These are phyloP conservation scores for Rhimphoctona megacephalus DNA, from an alignment of 2,888 invertebrate genomes.

Conservation along the genomic window DNA sequence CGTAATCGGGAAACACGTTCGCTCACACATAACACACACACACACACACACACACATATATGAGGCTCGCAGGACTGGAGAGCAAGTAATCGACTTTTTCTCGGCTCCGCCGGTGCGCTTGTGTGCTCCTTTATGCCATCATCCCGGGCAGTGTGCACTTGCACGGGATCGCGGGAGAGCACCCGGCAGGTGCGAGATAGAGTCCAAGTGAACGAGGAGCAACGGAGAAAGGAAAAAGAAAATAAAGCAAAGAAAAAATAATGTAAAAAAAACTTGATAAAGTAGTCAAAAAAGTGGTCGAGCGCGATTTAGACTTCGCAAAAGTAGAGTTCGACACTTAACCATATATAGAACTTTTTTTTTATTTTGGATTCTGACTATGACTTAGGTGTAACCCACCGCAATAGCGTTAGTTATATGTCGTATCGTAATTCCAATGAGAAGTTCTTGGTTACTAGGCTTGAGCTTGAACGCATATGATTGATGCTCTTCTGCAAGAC, in stretches of 20 bases:
- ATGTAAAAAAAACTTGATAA: slow-evolving; percentile 3
- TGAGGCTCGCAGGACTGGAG: neutral
- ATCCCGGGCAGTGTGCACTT: slow-evolving; percentile 5
- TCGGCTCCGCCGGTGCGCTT: slow-evolving; percentile 1
- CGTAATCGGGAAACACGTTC: slow-evolving; percentile 64
- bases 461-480: too few species aligned
- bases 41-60: neutral
- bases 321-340: neutral
- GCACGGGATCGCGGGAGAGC: neutral
- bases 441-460: too few species aligned
- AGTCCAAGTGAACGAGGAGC: slow-evolving; percentile 24
- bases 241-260: slow-evolving; percentile 8
- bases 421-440: too few species aligned
- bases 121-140: neutral
- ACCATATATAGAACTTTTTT: neutral
- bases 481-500: too few species aligned
- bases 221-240: neutral
- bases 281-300: neutral
- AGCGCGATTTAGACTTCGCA: neutral
- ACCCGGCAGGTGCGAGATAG: slow-evolving; percentile 57
- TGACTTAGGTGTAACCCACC: too few species aligned
- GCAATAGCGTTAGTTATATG: too few species aligned
- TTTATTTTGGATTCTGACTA: neutral
- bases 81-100: slow-evolving; percentile 63
- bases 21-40: slow-evolving; percentile 33